Evolutionary conservation across 2,888 invertebrate species (phyloP), one percentile per base, ranked within the genome.

Genomic region (Nowickia ferox): DNA sequence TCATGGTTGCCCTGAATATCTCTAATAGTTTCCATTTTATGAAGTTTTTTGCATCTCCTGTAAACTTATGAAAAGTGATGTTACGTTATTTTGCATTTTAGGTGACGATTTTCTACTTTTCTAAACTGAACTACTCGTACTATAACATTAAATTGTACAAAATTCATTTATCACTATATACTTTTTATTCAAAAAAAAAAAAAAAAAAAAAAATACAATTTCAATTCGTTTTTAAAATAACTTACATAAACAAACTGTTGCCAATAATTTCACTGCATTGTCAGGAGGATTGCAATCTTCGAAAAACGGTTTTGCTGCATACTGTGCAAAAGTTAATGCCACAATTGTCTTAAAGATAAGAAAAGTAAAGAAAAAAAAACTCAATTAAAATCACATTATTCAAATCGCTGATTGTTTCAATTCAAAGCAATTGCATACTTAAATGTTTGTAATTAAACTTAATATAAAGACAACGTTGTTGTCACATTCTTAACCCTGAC

Each of bases 251-350:
- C 97, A 97, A 46, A 95, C 95, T 59, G 96, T 97, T 9, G 98
- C 98, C 78, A 98, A 93, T 5, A 98, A 93, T 89, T 96, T 94
- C 0, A 97, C 96, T 0, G 97, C 96, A 87, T 94, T 93, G 86
- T 96, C 94, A 0, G 98, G 98, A 40, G 96, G 96, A 17, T 94
- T 93, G 90, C 96, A 96, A 86, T 95, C 95, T 55, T 95, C 95
- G 91, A 96, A 97, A 92, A 98, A 96, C 8, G 98, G 97, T 90
- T 97, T 97, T 65, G 96, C 95, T 6, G 97, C 96, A 92, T 98
- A 98, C 89, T 97, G 96, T 44, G 98, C 97, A 92, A 98, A 98
- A 10, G 98, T 98, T 65, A 98, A 93, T 0, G 98, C 98, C 74
- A 97, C 96, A 86, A 98, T 97, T 9, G 98, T 97, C 93, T 96